Conservation (phyloP, 2,113 vertebrate species). For the Ranitomeya imitator region DNA sequence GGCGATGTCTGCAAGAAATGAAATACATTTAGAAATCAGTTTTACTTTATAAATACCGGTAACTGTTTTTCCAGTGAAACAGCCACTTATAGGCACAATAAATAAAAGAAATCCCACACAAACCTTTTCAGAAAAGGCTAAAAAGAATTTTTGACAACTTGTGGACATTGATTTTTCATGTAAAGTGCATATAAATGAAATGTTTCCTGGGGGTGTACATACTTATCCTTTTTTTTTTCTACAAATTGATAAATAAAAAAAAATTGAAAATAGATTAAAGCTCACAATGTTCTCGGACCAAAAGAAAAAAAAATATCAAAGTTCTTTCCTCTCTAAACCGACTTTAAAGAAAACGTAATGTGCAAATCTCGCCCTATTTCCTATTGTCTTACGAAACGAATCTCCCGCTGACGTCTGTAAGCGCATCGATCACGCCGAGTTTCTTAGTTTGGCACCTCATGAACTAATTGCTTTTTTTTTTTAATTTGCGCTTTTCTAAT, state of each 20-base stretch:
- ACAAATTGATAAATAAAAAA: conserved; percentile 22
- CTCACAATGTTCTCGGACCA: not conserved
- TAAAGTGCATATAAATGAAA: not conserved
- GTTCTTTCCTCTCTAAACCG: not conserved
- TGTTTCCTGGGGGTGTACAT: not conserved
- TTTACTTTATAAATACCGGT: too few species aligned
- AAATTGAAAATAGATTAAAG: not conserved
- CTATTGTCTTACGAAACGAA: conserved; percentile 32
- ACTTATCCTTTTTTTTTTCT: conserved; percentile 13
- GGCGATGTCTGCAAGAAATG: too few species aligned
- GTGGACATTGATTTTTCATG: not conserved
- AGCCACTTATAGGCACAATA: not conserved
- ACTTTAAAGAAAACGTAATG: conserved; percentile 32
- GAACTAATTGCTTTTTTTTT: conserved; percentile 55
- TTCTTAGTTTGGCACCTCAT: conserved; percentile 43
- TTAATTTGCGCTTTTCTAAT: conserved; percentile 24
- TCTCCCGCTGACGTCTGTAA: conserved; percentile 35
- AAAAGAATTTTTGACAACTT: not conserved
- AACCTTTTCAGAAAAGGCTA: not conserved
- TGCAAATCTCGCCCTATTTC: conserved; percentile 38
- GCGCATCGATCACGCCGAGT: conserved; percentile 31
- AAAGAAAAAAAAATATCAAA: not conserved
- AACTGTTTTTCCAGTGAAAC: too few species aligned
- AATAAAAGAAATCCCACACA: not conserved
- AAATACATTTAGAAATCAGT: too few species aligned